A percentile compares a stretch with the other conserved stretches of the same genome.
Evolutionary conservation across 1,140 invertebrate species (phyloP).

Genomic region (Ceratitis capitata): DNA sequence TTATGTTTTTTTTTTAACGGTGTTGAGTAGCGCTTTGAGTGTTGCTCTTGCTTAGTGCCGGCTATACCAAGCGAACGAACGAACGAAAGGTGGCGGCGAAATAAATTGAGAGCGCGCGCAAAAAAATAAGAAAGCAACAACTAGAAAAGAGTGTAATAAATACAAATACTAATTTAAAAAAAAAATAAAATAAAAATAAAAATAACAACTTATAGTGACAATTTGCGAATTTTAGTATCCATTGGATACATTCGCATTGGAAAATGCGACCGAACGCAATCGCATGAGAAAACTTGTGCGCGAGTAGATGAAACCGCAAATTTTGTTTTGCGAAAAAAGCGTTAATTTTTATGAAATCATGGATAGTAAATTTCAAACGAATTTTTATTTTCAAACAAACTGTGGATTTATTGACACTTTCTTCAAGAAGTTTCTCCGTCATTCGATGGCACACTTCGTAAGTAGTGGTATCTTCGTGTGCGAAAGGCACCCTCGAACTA

Average conservation of each 20-base stretch:
- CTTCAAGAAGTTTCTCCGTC: not conserved
- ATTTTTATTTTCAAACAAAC: not conserved
- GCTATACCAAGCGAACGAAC: not conserved
- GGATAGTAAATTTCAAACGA: too few species aligned
- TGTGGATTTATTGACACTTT: constrained; percentile 17
- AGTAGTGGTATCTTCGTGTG: not conserved
- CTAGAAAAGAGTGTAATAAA: not conserved
- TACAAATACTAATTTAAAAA: not conserved
- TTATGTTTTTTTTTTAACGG: too few species aligned
- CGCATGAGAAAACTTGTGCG: not conserved
- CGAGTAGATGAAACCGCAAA: too few species aligned
- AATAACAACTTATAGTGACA: not conserved
- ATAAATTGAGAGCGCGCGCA: not conserved
- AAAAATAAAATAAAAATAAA: not conserved
- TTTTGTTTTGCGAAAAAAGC: too few species aligned
- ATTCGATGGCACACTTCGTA: not conserved
- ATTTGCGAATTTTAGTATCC: not conserved
- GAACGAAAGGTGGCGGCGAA: not conserved
- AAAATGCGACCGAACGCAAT: not conserved
- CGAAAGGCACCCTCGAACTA: not conserved
- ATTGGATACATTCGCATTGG: not conserved
- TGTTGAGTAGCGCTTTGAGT: not conserved
- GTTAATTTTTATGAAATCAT: too few species aligned
- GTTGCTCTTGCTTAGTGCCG: constrained; percentile 8
- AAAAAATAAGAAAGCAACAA: not conserved